Conservation (phyloP, 2,113 vertebrate species). For the Zapus hudsonius region DNA sequence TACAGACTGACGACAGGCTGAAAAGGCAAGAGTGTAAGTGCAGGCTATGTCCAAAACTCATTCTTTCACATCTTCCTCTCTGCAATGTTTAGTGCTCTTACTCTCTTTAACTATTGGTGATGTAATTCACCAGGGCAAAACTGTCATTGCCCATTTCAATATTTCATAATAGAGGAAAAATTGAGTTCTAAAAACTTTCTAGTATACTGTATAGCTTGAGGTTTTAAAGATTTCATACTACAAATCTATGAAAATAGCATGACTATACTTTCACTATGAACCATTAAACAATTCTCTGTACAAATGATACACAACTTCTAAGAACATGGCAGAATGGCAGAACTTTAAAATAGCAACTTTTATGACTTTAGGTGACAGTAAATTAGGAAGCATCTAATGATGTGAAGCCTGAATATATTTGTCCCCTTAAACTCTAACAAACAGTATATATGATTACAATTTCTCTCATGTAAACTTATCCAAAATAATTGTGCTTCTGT, state of each 20-base stretch:
- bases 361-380: background rate
- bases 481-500: background rate
- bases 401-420: background rate
- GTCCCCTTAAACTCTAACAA: background rate
- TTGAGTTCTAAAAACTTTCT: background rate
- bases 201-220: background rate
- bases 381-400: too few relatives aligned
- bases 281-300: background rate
- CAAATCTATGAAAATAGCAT: background rate
- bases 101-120: background rate
- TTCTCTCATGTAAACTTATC: background rate
- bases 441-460: background rate
- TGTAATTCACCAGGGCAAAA: background rate
- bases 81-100: background rate
- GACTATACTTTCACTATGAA: background rate
- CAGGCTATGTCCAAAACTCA: background rate
- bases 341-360: background rate
- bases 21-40: background rate
- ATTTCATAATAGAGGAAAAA: background rate
- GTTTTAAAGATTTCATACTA: background rate
- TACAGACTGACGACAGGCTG: background rate
- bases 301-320: background rate
- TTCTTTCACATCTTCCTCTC: background rate
- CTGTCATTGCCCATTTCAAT: background rate
- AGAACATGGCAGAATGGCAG: too few relatives aligned